Percentiles rank a stretch among this genome's conserved stretches.
Evolutionary conservation across 2,113 vertebrate species (phyloP).

Genomic region (Hyla sarda): DNA sequence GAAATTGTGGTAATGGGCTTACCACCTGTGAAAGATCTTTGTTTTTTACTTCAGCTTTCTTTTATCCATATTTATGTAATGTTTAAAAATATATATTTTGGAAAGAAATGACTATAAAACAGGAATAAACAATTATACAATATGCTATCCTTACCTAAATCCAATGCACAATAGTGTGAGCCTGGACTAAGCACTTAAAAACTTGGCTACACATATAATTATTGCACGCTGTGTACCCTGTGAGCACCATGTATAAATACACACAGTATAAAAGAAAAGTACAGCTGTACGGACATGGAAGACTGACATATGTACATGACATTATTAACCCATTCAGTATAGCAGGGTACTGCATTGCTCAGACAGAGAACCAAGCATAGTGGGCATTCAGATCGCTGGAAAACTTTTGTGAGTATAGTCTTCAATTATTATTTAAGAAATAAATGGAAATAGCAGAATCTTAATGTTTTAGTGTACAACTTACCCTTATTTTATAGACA

Average conservation of each 20-base stretch:
- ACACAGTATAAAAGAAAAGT: neutral
- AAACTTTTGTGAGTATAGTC: neutral
- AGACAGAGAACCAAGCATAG: neutral
- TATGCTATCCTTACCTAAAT: neutral
- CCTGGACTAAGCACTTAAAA: neutral
- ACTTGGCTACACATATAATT: conserved; percentile 15
- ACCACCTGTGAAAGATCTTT: no score
- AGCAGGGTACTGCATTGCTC: neutral
- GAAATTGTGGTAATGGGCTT: no score
- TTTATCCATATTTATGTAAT: no score
- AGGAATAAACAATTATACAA: neutral
- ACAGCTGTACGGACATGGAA: neutral
- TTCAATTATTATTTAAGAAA: neutral
- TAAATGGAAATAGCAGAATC: neutral
- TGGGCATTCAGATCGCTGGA: neutral
- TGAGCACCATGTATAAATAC: neutral
- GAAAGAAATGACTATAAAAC: neutral
- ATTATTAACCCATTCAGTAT: neutral
- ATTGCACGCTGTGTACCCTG: neutral
- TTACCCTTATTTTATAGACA: no score
- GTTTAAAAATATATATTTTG: no score
- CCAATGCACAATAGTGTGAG: neutral
- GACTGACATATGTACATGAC: neutral
- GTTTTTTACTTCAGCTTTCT: no score
- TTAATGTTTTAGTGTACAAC: neutral